Evolutionary conservation across 2,113 vertebrate genomes (phyloP), one percentile per base, ranked within the genome.

Genomic region (Grammomys surdaster): DNA sequence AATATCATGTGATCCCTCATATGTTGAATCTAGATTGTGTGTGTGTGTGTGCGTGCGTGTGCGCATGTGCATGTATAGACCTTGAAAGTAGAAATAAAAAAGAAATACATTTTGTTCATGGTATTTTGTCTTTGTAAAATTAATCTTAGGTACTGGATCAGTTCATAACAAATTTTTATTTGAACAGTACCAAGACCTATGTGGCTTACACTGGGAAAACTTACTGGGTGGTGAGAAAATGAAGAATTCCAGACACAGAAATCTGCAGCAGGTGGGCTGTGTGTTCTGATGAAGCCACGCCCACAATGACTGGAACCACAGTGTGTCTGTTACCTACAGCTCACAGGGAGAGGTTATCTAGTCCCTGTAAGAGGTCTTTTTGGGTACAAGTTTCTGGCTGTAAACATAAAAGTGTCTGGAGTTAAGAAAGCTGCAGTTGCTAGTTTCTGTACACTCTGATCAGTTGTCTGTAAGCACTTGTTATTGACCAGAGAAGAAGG

Each of bases 121-220:
- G 24, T 56, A 48, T 88, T 84, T 93, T 90, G 51, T 89, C 0
- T 81, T 63, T 82, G 31, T 16, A 36, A 65, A 96, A 93, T 69
- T 87, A 84, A 75, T 78, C 5, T 77, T 60, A 89, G 3, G 1
- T 77, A 77, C 77, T 82, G 24, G 0, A 43, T 40, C 13, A 31
- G 2, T 46, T 96, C 11, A 92, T 1, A 82, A 46, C 0, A 76
- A 14, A 5, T 58, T 5, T 81, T 72, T 58, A 46, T 85, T 72
- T n/a, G 78, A 73, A 43, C 9, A 77, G 24, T 7, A 76, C 46
- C 70, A 40, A 0, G 28, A 51, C 46, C 26, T 48, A 82, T 9
- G 40, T 67, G 43, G 4, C 24, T 43, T 40, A 84, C n/a, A 3
- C 17, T 31, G 9, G 4, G 58, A 46, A 63, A 43, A 85, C 14